Base-by-base conservation (phyloP, 2,113 vertebrate genomes). In the Rhinoderma darwinii region DNA sequence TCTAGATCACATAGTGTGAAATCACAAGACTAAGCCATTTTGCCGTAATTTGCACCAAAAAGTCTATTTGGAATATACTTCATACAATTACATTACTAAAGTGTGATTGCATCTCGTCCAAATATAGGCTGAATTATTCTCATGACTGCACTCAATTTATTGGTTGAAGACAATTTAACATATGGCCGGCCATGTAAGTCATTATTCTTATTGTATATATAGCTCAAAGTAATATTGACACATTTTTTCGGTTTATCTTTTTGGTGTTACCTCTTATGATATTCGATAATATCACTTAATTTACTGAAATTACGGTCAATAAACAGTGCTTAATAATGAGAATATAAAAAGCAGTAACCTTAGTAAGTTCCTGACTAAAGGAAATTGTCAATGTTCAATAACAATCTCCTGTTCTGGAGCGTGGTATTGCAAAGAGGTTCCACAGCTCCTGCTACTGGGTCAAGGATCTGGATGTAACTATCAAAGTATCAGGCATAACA, bases 111-210 rank as follows among this genome's bases (percentile, higher is more conserved):
- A 75, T 75, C 41, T 27, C 12, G 3, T 27, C 25, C 73, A n/a
- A 75, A 75, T 75, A 75, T 75, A 75, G 73, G 14, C 39, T 75
- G 73, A 75, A 75, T 75, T 41, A 75, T 75, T 75, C 73, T 27
- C 73, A 75, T 75, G 73, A 75, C 73, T 75, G 73, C 41, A 75
- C 73, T 47, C 41, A 75, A 75, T 75, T 75, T 75, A 75, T 43
- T 44, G 39, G 73, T 12, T 43, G 12, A 75, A 47, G 73, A 75
- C 73, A 75, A 75, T 75, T 75, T 75, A 27, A 47, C 73, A 75
- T 75, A 75, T 75, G 73, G 73, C 73, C 27, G 73, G 25, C 41
- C 73, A 75, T 75, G 73, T 43, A 75, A 47, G 73, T 44, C 47
- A 75, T 74, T 43, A 74, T 75, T 75, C 25, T 44, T 47, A 27